Conservation (phyloP, 2,888 invertebrate genomes). For the Onthophagus sagittarius region DNA sequence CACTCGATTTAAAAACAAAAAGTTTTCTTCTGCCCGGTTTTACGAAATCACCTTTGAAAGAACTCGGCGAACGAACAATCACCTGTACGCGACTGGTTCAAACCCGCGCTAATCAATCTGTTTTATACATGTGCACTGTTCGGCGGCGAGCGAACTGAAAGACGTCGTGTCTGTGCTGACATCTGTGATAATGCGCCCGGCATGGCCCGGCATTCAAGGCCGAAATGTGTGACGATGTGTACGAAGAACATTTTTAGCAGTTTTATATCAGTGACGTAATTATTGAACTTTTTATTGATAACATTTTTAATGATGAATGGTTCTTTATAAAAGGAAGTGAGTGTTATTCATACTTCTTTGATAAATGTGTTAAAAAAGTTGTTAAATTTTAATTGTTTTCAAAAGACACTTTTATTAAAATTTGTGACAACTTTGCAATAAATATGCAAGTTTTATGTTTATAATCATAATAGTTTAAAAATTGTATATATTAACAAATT, state of each 20-base stretch:
- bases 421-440: no score
- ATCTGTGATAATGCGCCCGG: conserved; percentile 3
- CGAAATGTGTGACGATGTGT: background rate
- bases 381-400: no score
- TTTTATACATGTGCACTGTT: conserved; percentile 14
- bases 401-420: no score
- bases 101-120: conserved; percentile 17
- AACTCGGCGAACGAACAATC: conserved; percentile 2
- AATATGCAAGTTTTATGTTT: no score
- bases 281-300: background rate
- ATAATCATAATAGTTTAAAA: no score
- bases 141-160: conserved; percentile 5
- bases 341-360: no score
- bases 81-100: conserved; percentile 23
- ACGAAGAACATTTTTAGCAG: background rate
- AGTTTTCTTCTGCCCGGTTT: background rate
- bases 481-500: no score
- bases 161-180: conserved; percentile 7
- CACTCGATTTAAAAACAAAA: background rate
- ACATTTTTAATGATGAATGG: no score
- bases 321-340: no score
- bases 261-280: background rate
- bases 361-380: no score
- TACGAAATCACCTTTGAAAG: background rate
- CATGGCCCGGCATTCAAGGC: background rate